A percentile compares a stretch with the other conserved stretches of the same genome.
Conservation (phyloP, 2,797 vertebrate species). For the Enteromius radiatus region DNA sequence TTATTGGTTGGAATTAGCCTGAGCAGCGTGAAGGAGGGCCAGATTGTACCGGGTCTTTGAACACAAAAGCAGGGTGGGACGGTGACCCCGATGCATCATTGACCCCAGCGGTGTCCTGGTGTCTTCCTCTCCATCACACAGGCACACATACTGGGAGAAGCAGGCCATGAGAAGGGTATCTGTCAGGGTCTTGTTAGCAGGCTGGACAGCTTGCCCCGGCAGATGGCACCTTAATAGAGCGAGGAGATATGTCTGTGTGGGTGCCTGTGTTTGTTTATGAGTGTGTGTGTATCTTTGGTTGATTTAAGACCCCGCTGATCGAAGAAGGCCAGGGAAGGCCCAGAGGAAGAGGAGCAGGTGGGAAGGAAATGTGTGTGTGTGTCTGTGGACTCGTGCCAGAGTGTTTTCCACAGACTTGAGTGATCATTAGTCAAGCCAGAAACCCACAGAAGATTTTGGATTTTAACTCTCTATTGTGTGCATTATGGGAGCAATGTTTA, state of each 20-base stretch:
- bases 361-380: slow-evolving; percentile 58
- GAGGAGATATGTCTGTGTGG: slow-evolving; percentile 39
- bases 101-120: slow-evolving; percentile 32
- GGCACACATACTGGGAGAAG: slow-evolving; percentile 24
- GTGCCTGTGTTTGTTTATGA: slow-evolving; percentile 37
- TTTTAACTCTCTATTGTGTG: slow-evolving; percentile 6
- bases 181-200: slow-evolving; percentile 63
- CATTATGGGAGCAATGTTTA: not conserved
- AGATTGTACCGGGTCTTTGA: not conserved
- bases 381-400: slow-evolving; percentile 19
- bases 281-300: slow-evolving; percentile 38
- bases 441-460: not conserved
- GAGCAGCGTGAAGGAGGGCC: not conserved
- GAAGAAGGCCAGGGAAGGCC: slow-evolving; percentile 37
- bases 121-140: slow-evolving; percentile 24
- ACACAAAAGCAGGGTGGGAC: slow-evolving; percentile 29
- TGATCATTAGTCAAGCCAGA: slow-evolving; percentile 59
- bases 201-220: slow-evolving; percentile 62
- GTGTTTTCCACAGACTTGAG: slow-evolving; percentile 63
- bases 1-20: not conserved
- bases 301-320: slow-evolving; percentile 54
- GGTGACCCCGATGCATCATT: slow-evolving; percentile 24
- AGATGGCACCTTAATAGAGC: slow-evolving; percentile 66
- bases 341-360: slow-evolving; percentile 68
- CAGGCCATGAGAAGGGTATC: slow-evolving; percentile 38